Evolutionary conservation across 2,888 invertebrate genomes (phyloP).

Genomic region (Coleophora flavipennella): DNA sequence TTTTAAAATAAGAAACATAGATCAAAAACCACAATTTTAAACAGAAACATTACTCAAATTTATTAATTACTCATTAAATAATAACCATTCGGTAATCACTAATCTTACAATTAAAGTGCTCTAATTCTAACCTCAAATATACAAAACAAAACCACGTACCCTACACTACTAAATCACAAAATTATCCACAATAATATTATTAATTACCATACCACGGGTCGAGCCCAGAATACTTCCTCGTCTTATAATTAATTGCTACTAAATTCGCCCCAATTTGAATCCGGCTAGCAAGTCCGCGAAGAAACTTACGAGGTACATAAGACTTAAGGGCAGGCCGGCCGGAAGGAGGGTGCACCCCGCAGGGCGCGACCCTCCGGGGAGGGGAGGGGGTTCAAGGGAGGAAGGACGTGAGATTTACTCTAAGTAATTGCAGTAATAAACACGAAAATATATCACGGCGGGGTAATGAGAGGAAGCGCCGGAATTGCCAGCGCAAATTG

Average conservation of each 20-base stretch:
- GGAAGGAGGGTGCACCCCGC: conserved; percentile 66
- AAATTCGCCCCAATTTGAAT: conserved; percentile 73
- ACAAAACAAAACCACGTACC: conserved; percentile 16
- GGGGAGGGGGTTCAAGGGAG: conserved; percentile 39
- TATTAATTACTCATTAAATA: too few relatives aligned
- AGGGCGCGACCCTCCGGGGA: conserved; percentile 63
- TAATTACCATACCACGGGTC: conserved; percentile 57
- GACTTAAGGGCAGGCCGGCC: conserved; percentile 71
- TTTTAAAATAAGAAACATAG: too few relatives aligned
- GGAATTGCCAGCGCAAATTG: conserved; percentile 70
- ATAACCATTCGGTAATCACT: too few relatives aligned
- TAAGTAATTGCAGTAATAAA: conserved; percentile 75
- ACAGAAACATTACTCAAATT: too few relatives aligned
- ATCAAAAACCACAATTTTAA: too few relatives aligned
- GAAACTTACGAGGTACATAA: conserved; percentile 72
- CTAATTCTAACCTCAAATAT: neutral
- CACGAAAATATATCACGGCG: conserved; percentile 72
- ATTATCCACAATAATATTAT: conserved; percentile 53
- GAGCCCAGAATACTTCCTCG: conserved; percentile 57
- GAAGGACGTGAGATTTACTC: conserved; percentile 74
- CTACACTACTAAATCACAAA: conserved; percentile 38
- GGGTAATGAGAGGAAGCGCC: conserved; percentile 70
- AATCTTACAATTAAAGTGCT: too few relatives aligned
- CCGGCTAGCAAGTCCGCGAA: conserved; percentile 70
- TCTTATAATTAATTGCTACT: conserved; percentile 72